A percentile compares a stretch with the other conserved stretches of the same genome.
phyloP scores from a whole-genome alignment of 2,113 vertebrate genomes.

The Cyphomyrus plagiostoma region DNA sequence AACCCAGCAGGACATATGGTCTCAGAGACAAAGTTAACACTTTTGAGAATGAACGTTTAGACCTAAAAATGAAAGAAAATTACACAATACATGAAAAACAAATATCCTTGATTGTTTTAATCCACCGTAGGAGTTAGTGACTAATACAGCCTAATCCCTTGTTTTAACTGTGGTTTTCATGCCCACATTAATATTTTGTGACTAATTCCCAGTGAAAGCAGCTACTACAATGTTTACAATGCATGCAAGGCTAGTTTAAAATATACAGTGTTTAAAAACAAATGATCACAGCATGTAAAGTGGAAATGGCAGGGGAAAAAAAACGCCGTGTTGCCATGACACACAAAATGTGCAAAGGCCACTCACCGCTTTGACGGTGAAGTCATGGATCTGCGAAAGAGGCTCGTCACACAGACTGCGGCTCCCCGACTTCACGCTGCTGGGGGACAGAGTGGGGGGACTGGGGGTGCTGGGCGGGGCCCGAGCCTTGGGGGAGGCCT shows the following conservation, averaged over 20 bases:
- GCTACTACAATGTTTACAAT: background rate
- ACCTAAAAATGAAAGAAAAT: slow-evolving; percentile 3
- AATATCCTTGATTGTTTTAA: background rate
- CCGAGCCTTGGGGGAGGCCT: slow-evolving; percentile 61
- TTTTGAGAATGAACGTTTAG: background rate
- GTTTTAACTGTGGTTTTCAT: background rate
- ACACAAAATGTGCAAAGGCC: background rate
- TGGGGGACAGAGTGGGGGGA: slow-evolving; percentile 46
- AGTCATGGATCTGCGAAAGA: slow-evolving; percentile 75
- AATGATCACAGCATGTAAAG: background rate
- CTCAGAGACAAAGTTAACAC: background rate
- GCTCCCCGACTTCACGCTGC: slow-evolving; percentile 76
- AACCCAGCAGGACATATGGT: background rate
- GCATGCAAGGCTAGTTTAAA: background rate
- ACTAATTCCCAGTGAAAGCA: background rate
- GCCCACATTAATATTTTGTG: background rate
- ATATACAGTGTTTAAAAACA: background rate
- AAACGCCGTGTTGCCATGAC: background rate
- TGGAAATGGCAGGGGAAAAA: background rate
- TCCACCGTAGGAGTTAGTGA: background rate
- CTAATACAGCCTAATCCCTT: background rate
- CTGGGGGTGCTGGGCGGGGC: slow-evolving; percentile 63
- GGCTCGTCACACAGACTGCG: slow-evolving; percentile 89
- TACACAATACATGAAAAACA: background rate
- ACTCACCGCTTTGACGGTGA: slow-evolving; percentile 82